Base-by-base conservation (phyloP, 2,888 invertebrate genomes). In the Caradrina clavipalpis region DNA sequence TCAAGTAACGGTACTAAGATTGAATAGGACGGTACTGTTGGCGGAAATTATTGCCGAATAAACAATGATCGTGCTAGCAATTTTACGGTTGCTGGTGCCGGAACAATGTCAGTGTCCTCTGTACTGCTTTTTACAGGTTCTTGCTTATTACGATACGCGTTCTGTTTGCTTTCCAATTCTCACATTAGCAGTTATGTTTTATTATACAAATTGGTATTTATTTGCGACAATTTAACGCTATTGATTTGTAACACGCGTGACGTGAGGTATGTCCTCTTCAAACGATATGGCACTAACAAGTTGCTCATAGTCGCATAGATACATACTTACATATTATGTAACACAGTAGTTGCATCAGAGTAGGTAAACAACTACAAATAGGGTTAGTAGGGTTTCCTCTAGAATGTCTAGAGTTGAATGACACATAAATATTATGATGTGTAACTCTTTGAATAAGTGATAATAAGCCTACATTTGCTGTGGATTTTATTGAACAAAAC, bases 21-120 rank as follows among this genome's bases (percentile, higher is more conserved):
- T 86, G 87, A 85, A 88, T 86, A 84, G 87, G 86, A 86, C 87
- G 84, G 84, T 85, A 86, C 83, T 85, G 88, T 87, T 89, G 87
- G 88, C 91, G 94, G 93, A 93, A 93, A 91, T 88, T 82, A 86
- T 87, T 87, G 87, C 86, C 85, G 88, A 89, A 88, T 86, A 91
- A 90, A 93, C 90, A 92, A 91, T 93, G 88, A 87, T 84, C 80
- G 80, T 80, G 80, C 69, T 86, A 73, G 84, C 88, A 91, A 94
- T 95, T 94, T 95, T 91, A 94, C 93, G 94, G 91, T 95, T 81
- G 87, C 88, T 92, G 87, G 83, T 86, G 88, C 86, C 89, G 91
- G 92, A 92, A 93, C 93, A 89, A 84, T 90, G 95, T 94, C 89
- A 92, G 85, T 90, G 92, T 89, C 91, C 93, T 89, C 90, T 73